Conservation (phyloP, 2,797 vertebrate genomes). For the Pantherophis vulpinus region DNA sequence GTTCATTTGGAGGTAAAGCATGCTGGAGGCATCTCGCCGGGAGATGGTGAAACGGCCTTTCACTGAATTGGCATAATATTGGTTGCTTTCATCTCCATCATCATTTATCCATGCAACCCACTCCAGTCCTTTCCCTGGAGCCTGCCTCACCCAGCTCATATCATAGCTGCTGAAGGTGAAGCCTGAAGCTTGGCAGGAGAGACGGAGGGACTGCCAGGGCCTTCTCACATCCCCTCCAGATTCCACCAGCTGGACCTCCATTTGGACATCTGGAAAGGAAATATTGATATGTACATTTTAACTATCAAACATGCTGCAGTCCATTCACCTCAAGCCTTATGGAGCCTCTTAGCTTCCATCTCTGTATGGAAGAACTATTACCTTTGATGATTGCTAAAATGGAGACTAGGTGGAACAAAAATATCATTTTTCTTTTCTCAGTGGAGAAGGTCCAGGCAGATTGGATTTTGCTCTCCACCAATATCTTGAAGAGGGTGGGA, state of each 20-base stretch:
- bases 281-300: too few species aligned
- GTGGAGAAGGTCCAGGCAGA: too few species aligned
- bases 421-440: neutral
- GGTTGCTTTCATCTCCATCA: too few species aligned
- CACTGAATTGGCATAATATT: too few species aligned
- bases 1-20: neutral
- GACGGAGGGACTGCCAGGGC: too few species aligned
- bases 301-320: too few species aligned
- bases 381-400: neutral
- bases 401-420: neutral
- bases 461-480: too few species aligned
- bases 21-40: neutral
- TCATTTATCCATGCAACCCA: fast-evolving
- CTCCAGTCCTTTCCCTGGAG: neutral
- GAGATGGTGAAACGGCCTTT: neutral
- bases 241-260: neutral
- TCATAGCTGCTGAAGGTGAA: neutral
- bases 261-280: too few species aligned
- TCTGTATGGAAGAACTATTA: neutral
- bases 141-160: fast-evolving
- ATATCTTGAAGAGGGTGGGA: too few species aligned
- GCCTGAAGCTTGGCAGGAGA: neutral
- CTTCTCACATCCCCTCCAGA: neutral
- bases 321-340: neutral
- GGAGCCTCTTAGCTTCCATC: neutral